phyloP scores from a whole-genome alignment of 2,888 invertebrate species.

The Drosophila cracens region DNA sequence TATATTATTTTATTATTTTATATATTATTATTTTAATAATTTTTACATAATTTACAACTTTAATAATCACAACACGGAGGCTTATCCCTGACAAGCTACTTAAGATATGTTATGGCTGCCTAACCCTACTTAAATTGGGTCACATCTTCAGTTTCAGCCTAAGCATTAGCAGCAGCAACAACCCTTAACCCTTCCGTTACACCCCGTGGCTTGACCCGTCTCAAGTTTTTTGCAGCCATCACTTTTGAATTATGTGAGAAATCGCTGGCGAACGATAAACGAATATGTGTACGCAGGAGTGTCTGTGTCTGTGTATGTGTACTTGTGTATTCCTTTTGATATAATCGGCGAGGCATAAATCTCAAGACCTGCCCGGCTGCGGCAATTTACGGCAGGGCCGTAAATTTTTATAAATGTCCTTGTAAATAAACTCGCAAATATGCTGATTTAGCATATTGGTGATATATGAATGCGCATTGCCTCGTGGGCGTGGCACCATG shows the following conservation, averaged over 20 bases:
- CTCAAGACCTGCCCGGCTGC: constrained; percentile 79
- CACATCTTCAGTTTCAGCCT: constrained; percentile 43
- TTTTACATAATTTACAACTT: neutral
- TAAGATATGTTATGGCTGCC: constrained; percentile 19
- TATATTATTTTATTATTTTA: neutral
- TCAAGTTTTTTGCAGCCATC: constrained; percentile 40
- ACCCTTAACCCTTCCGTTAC: constrained; percentile 6
- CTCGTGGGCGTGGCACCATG: constrained; percentile 68
- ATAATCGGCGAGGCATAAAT: constrained; percentile 77
- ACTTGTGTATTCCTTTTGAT: constrained; percentile 37
- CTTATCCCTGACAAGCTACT: constrained; percentile 17
- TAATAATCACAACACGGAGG: neutral
- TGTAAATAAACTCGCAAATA: constrained; percentile 80
- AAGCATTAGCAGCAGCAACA: constrained; percentile 3
- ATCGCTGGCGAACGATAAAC: constrained; percentile 52
- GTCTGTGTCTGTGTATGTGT: neutral
- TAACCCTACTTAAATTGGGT: constrained; percentile 50
- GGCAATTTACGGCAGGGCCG: constrained; percentile 78
- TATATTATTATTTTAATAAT: constrained; percentile 10
- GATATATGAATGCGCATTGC: constrained; percentile 65
- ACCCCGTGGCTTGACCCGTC: constrained; percentile 43
- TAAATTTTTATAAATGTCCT: constrained; percentile 81
- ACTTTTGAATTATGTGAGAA: constrained; percentile 74
- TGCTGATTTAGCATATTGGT: constrained; percentile 80
- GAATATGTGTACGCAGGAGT: neutral